phyloP scores from a whole-genome alignment of 2,797 vertebrate species.

The Sebastes trivittatus region DNA sequence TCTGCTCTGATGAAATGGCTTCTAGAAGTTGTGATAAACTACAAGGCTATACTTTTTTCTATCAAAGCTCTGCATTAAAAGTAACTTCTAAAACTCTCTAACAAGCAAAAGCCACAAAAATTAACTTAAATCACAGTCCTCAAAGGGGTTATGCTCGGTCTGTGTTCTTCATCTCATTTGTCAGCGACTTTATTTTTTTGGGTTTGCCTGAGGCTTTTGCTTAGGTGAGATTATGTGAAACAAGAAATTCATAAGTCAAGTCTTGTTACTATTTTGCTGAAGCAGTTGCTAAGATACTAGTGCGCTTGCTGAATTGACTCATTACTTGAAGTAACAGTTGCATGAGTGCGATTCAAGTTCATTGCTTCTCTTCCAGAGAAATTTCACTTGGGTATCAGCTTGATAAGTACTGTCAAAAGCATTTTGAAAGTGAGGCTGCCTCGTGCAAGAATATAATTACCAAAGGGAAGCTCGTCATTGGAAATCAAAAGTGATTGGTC shows the following conservation, averaged over 20 bases:
- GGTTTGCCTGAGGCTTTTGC: constrained; percentile 25
- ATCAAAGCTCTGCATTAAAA: constrained; percentile 13
- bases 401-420: constrained; percentile 46
- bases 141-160: constrained; percentile 5
- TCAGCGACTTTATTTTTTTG: constrained; percentile 4
- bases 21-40: constrained; percentile 4
- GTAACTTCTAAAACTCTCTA: constrained; percentile 29
- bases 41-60: neutral
- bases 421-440: constrained; percentile 16
- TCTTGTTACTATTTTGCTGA: constrained; percentile 51
- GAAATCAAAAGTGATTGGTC: constrained; percentile 24
- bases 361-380: constrained; percentile 32
- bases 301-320: constrained; percentile 57
- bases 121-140: constrained; percentile 23
- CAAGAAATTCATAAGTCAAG: constrained; percentile 46
- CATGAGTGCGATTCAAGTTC: constrained; percentile 48
- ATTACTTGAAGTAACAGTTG: constrained; percentile 60
- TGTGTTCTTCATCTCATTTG: constrained; percentile 32
- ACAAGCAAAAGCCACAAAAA: constrained; percentile 22
- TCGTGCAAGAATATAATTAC: constrained; percentile 20
- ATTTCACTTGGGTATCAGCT: constrained; percentile 41
- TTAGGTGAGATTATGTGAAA: constrained; percentile 58
- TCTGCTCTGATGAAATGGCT: neutral
- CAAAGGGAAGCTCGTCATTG: constrained; percentile 20
- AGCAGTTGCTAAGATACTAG: constrained; percentile 76